Base-by-base conservation (phyloP, 1,140 invertebrate species). In the Orussus abietinus region DNA sequence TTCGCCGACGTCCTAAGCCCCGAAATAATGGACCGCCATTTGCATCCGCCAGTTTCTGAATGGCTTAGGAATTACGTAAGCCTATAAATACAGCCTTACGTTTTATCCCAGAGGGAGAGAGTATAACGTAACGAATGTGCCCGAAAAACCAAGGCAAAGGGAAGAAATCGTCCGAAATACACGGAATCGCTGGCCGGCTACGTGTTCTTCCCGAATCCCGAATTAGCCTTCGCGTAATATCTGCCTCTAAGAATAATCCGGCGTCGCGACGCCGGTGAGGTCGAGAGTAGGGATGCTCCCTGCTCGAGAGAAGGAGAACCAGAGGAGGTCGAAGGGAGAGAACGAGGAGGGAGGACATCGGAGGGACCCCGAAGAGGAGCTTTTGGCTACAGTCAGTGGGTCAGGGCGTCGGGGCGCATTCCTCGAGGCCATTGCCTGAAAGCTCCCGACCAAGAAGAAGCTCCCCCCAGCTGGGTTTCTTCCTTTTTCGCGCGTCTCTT, bases 371-470 rank as follows among this genome's bases (percentile, higher is more conserved):
- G 38, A 52, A 49, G 45, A 51, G 49, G 45, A 62, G 59, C 56
- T 64, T 70, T 64, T 62, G 66, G 60, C 59, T 54, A 47, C 55
- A 68, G 67, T 69, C 66, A 72, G 67, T 72, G 64, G 69, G 67
- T 72, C 67, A 72, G 65, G 67, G 60, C 64, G 54, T 34, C 58
- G 51, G 65, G 60, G 58, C 58, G 57, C 62, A 67, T 67, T 66
- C 62, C 65, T 53, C 46, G 50, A 47, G 51, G 37, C 39, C 48
- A 49, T 57, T 47, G 47, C 11, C 48, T 49, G 29, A 38, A 50
- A 54, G 15, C 18, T 15, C n/a, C n/a, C n/a, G n/a, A n/a, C n/a
- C 13, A 12, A 32, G 13, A 12, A 7, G 31, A 32, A 12, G n/a
- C n/a, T n/a, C n/a, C n/a, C n/a, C n/a, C n/a, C n/a, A n/a, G n/a